Evolutionary conservation across 1,140 invertebrate genomes (phyloP), one percentile per base, ranked within the genome.

Genomic region (Pseudomyrmex flavicornis): DNA sequence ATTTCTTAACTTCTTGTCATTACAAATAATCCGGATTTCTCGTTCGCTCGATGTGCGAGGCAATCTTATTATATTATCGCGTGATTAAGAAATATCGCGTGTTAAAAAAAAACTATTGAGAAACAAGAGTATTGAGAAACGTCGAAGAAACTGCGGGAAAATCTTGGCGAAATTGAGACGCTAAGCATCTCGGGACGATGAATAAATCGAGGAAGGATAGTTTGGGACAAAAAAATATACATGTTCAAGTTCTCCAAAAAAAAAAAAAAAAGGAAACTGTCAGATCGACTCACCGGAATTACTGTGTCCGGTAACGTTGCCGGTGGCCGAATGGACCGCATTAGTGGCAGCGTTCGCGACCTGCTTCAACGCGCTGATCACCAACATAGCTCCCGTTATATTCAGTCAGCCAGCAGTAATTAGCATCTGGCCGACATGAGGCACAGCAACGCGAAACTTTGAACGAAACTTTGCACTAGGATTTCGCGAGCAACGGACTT

Each of bases 281-380:
- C 20, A 10, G 20, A 15, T 44, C 58, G 84, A 90, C 89, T 35
- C 92, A 93, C 92, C 92, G 73, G 92, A 91, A 89, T 88, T 90
- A 50, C 66, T 72, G 63, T 91, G 90, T 65, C 83, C 89, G 69
- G 86, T 63, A 54, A 82, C 86, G 69, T 86, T 88, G 56, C 87
- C 88, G 72, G 92, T 91, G 12, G 92, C 92, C 54, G 92, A 93
- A 52, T 93, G 92, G 2, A 93, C 92, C 44, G 91, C 92, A 54
- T 93, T 93, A 52, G 90, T 92, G 10, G 92, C 92, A 22, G 92
- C 92, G 20, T 89, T 92, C 35, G 92, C 92, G 72, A 93, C 92
- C 70, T 93, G 92, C 63, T 93, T 93, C 77, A 93, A 72, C 0
- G 92, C 92, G 80, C 91, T 92, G 89, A 93, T 90, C 84, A 93